Base-by-base conservation (phyloP, 2,888 invertebrate genomes). In the Gandaritis pyraliata region DNA sequence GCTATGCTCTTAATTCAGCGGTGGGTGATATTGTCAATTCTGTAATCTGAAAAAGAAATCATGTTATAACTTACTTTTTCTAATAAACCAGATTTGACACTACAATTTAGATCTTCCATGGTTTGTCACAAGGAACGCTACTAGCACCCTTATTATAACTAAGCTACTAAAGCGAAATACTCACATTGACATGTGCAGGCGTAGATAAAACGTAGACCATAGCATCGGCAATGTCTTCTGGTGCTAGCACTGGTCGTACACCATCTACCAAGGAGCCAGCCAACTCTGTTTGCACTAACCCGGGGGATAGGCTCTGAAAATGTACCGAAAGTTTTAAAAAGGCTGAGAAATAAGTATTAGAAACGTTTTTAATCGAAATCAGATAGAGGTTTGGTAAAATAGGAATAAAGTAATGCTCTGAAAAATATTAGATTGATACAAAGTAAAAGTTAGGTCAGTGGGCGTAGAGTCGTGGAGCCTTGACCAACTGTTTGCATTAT, bases 211-310 rank as follows among this genome's bases (percentile, higher is more conserved):
- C 93, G 74, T 94, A 95, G 11, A 93, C 63, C 1, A 95, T 93
- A 1, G 95, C 93, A 64, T 94, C 91, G 0, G 95, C 94, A 6
- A 96, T 88, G 75, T 95, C 95, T 45, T 86, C 80, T 0, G 95
- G 78, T n/a, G 69, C 61, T 53, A 89, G 69, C 50, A 92, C 82
- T 5, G 95, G 87, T 0, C 45, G 45, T 11, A 23, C 33, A 1
- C 39, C 18, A 23, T 36, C 30, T 2, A 10, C 38, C 10, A 57
- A 8, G 0, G 48, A 30, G 1, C 55, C 58, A 7, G 54, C 76
- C 77, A 89, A 70, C 6, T 92, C 92, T 0, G 94, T 94, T 48
- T 88, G 87, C 15, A 94, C 94, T 69, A 94, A 77, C 0, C 95
- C 95, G 0, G 95, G 95, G 46, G 94, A 94, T 48, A 95, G 85